Base-by-base conservation (phyloP, 2,797 vertebrate species). In the Malacoraja senta region DNA sequence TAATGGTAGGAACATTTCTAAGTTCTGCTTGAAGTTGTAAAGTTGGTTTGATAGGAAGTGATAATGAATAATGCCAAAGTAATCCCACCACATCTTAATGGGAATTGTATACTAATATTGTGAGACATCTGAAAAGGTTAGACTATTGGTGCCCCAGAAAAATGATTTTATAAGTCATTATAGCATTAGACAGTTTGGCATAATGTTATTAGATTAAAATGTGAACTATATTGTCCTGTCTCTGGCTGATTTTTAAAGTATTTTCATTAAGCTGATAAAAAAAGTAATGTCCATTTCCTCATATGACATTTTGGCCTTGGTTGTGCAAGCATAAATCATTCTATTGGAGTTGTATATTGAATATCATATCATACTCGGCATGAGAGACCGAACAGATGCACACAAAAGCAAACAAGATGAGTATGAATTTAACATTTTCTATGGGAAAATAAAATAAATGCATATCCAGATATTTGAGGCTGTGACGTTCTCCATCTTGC, bases 371-470 rank as follows among this genome's bases (percentile, higher is more conserved):
- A 65, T 88, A 68, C n/a, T 15, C 29, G 32, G 90, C 29, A 53
- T 76, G 29, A 76, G 71, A 76, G 35, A 58, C 72, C 74, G 24
- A n/a, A 19, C 17, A 19, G 29, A 63, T 65, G 61, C 63, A 86
- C 32, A 32, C 35, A 68, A 74, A 80, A 74, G 71, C 72, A 76
- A 92, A 74, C 68, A 92, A 29, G 44, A 53, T 92, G 65, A 53
- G 21, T 53, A 26, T 76, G 90, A 53, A 74, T 92, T 29, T 76
- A 92, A 24, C 71, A 74, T 74, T 92, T 88, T 79, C 63, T 91
- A 35, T 38, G 77, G 65, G 35, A 58, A 10, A 92, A 74, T 74
- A 76, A 53, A 15, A 26, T 71, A 76, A 44, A 92, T 92, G 13
- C 4, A 29, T 13, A 29, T 74, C 29, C 10, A 74, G 68, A 53